Evolutionary conservation across 2,888 invertebrate species (phyloP).

Genomic region (Oscheius myriophilus): DNA sequence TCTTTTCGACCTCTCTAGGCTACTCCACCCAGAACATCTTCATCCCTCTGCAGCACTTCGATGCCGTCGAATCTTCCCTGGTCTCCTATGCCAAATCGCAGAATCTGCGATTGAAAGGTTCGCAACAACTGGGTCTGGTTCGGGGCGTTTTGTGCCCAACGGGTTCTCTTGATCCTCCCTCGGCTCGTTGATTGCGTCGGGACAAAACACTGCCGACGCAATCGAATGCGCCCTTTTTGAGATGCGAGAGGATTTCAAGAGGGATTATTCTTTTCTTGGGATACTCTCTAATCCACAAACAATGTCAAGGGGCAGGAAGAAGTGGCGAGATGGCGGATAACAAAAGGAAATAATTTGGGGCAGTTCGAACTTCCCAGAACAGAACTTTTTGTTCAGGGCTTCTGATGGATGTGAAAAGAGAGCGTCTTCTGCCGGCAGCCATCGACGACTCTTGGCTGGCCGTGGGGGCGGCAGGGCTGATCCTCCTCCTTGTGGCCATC

Average conservation of each 20-base stretch:
- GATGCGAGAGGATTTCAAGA: not conserved
- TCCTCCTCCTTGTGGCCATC: constrained; percentile 55
- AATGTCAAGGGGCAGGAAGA: not conserved
- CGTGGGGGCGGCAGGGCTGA: constrained; percentile 59
- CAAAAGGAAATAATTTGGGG: too few species aligned
- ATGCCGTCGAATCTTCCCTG: constrained; percentile 44
- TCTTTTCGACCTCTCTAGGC: constrained; percentile 23
- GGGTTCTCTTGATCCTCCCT: constrained; percentile 1
- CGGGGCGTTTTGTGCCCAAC: not conserved
- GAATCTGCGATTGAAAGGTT: constrained; percentile 45
- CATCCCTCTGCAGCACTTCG: constrained; percentile 45
- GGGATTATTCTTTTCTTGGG: not conserved
- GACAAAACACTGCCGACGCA: constrained; percentile 3
- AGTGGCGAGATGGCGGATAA: not conserved
- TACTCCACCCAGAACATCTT: constrained; percentile 52
- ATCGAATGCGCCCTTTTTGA: not conserved
- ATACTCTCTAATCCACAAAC: not conserved
- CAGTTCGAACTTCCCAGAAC: too few species aligned
- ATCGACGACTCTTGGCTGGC: constrained; percentile 62
- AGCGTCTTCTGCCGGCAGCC: constrained; percentile 62
- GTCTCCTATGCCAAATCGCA: constrained; percentile 42
- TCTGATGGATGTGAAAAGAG: constrained; percentile 66
- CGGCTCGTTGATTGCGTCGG: not conserved
- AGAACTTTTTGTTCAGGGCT: constrained; percentile 56
- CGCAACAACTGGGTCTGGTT: not conserved